Conservation (phyloP, 2,797 vertebrate species). For the Protosalanx chinensis region DNA sequence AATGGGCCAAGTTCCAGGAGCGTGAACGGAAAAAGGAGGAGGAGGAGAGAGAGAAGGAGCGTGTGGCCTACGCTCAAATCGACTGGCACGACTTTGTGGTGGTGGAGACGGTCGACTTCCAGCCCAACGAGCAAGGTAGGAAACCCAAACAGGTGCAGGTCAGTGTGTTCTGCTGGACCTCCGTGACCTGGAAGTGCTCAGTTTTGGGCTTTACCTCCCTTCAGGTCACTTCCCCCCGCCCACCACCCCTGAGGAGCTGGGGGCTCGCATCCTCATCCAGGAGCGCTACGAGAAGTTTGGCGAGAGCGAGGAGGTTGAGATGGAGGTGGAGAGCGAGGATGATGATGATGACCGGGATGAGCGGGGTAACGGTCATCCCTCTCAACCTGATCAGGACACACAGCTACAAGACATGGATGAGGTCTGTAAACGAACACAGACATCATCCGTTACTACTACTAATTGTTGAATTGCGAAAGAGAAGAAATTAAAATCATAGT, state of each 20-base stretch:
- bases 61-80: constrained; percentile 96
- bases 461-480: not conserved
- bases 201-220: constrained; percentile 11
- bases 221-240: constrained; percentile 98
- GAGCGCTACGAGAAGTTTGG: constrained; percentile 98
- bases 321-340: constrained; percentile 98
- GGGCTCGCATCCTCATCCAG: constrained; percentile 96
- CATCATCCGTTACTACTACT: not conserved
- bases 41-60: constrained; percentile 94
- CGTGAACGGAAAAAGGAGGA: constrained; percentile 97
- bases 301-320: constrained; percentile 98
- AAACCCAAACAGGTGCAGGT: not conserved
- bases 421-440: constrained; percentile 63
- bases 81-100: constrained; percentile 99
- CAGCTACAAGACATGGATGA: constrained; percentile 99
- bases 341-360: constrained; percentile 87
- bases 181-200: not conserved
- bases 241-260: constrained; percentile 94
- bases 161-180: not conserved
- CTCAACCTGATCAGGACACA: constrained; percentile 94
- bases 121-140: constrained; percentile 93
- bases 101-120: constrained; percentile 97
- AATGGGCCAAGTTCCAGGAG: constrained; percentile 99
- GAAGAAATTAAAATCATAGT: not conserved
- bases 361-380: constrained; percentile 74